Evolutionary conservation across 2,888 invertebrate genomes (phyloP).

Genomic region (Spodoptera picta): DNA sequence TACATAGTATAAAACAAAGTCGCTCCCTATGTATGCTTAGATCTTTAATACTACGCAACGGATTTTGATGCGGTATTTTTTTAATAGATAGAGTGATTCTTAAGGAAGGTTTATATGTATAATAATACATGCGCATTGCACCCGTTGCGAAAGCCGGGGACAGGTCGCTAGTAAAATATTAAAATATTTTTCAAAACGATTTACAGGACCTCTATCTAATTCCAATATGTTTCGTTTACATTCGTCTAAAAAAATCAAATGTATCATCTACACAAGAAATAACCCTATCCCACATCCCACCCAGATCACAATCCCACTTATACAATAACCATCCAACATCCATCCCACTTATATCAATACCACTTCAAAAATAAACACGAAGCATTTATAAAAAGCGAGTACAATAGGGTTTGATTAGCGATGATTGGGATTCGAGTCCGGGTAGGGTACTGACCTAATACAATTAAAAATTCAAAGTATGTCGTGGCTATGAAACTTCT

Average conservation of each 20-base stretch:
- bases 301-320: slow-evolving; percentile 1
- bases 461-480: slow-evolving; percentile 86
- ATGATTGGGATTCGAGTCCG: slow-evolving; percentile 67
- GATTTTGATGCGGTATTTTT: no score
- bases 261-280: not conserved
- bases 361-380: slow-evolving; percentile 51
- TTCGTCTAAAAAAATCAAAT: not conserved
- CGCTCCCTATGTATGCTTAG: no score
- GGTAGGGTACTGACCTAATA: slow-evolving; percentile 75
- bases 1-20: no score
- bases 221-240: no score
- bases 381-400: slow-evolving; percentile 65
- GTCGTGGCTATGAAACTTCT: slow-evolving; percentile 70
- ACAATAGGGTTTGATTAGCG: slow-evolving; percentile 84
- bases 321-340: not conserved
- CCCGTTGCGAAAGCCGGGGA: no score
- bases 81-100: no score
- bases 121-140: no score
- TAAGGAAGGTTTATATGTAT: no score
- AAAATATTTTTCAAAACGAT: no score
- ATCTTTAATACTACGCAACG: no score
- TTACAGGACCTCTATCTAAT: no score
- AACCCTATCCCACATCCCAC: not conserved
- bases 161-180: no score
- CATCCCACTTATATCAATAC: slow-evolving; percentile 33